These are phyloP conservation scores for Schlechtendalia chinensis DNA, from an alignment of 1,140 invertebrate genomes.

Conservation along the genomic window DNA sequence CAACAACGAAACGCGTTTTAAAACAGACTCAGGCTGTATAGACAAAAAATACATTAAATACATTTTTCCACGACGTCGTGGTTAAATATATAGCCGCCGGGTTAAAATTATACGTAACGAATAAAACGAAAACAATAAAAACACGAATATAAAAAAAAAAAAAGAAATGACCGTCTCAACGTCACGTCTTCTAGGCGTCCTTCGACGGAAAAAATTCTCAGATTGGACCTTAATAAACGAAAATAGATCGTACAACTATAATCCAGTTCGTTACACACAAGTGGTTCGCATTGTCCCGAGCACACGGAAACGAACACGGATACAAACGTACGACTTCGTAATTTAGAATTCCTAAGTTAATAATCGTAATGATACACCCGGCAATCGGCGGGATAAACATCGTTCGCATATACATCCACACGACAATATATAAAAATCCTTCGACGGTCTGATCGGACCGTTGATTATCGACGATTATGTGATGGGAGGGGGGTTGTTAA, in stretches of 20 bases:
- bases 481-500: no score
- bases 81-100: neutral
- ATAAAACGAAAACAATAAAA: neutral
- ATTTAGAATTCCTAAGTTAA: neutral
- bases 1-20: neutral
- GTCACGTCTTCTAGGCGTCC: constrained; percentile 1
- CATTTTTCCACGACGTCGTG: neutral
- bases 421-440: no score
- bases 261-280: neutral
- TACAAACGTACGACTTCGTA: neutral
- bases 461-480: no score
- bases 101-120: neutral
- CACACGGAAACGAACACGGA: neutral
- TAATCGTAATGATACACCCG: no score
- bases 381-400: no score
- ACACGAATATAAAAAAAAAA: neutral
- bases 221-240: constrained; percentile 25
- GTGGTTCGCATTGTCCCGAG: neutral
- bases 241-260: neutral
- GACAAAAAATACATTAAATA: neutral
- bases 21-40: neutral
- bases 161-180: constrained; percentile 8
- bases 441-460: no score
- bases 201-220: neutral
- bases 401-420: no score